phyloP scores from a whole-genome alignment of 1,140 invertebrate species.

The Drosophila funebris region DNA sequence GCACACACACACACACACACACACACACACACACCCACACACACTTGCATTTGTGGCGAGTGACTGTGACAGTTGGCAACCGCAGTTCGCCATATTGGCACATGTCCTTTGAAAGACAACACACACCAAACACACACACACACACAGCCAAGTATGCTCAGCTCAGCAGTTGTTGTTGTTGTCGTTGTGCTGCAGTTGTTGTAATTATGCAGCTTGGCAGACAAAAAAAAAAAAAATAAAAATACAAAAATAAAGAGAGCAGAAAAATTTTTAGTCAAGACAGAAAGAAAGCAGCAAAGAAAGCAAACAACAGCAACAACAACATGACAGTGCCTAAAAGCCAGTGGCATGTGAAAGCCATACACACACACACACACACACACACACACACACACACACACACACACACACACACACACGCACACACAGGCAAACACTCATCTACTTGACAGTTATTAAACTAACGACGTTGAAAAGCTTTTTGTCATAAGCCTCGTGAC shows the following conservation, averaged over 20 bases:
- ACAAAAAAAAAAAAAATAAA: conserved; percentile 19
- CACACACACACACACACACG: conserved; percentile 21
- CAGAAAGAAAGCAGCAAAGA: not conserved
- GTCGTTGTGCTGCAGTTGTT: conserved; percentile 41
- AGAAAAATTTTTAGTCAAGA: not conserved
- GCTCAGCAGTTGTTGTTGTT: not conserved
- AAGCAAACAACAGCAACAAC: not conserved
- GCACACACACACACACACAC: conserved; percentile 48
- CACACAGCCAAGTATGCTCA: not conserved
- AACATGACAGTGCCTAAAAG: conserved; percentile 32
- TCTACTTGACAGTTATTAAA: conserved; percentile 76
- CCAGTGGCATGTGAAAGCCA: conserved; percentile 29
- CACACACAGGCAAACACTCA: conserved; percentile 19
- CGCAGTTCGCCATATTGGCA: conserved; percentile 76
- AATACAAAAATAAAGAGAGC: conserved; percentile 20
- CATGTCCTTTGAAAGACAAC: conserved; percentile 65
- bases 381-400: conserved; percentile 10
- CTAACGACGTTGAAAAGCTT: conserved; percentile 77
- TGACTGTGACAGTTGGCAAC: conserved; percentile 47
- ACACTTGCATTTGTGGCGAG: conserved; percentile 14
- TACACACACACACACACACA: conserved; percentile 15
- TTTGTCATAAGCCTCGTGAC: conserved; percentile 51
- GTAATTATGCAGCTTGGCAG: conserved; percentile 72
- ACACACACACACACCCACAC: conserved; percentile 28
- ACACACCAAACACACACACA: not conserved